Conservation (phyloP, 2,797 vertebrate genomes). For the Mus caroli region DNA sequence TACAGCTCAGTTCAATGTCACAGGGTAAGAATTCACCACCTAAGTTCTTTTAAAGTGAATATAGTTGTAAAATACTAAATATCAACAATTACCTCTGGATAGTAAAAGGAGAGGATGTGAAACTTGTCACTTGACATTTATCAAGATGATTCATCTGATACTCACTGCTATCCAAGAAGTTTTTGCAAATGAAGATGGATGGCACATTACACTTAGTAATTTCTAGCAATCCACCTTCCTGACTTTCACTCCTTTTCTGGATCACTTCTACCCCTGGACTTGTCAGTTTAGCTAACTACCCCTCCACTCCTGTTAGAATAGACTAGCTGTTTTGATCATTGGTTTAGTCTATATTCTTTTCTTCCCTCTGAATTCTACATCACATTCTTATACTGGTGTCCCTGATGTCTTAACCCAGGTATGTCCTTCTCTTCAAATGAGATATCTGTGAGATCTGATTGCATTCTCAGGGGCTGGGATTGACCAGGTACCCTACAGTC, state of each 20-base stretch:
- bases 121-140: neutral
- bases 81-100: neutral
- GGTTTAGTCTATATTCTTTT: neutral
- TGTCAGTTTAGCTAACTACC: neutral
- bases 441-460: neutral
- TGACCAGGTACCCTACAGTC: neutral
- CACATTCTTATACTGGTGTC: neutral
- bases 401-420: neutral
- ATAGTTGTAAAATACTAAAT: slow-evolving; percentile 25
- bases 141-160: neutral
- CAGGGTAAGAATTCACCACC: neutral
- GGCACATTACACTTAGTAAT: neutral
- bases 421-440: neutral
- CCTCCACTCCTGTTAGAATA: no score
- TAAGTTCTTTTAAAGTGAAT: slow-evolving; percentile 18
- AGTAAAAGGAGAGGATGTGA: neutral
- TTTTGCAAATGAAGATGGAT: neutral
- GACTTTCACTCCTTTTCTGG: neutral
- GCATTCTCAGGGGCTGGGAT: neutral
- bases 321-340: neutral
- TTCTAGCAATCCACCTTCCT: neutral
- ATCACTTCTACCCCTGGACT: neutral
- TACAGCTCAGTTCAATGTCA: neutral
- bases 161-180: neutral
- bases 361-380: neutral